phyloP scores from a whole-genome alignment of 2,797 vertebrate genomes.

The Phoxinus dragarum region DNA sequence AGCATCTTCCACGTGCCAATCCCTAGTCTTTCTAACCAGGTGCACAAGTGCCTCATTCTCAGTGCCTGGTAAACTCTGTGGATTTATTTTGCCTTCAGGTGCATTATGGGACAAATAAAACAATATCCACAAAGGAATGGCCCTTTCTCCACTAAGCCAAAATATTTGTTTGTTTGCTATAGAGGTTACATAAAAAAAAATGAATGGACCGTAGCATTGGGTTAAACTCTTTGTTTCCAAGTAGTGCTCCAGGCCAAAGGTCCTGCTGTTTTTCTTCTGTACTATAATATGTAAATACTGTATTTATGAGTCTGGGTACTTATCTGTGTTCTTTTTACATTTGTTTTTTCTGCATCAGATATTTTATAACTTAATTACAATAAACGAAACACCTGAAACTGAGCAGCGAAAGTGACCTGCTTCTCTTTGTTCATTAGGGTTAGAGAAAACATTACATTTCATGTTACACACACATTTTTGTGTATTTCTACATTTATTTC shows the following conservation, averaged over 20 bases:
- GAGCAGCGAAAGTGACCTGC: neutral
- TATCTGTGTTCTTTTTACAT: slow-evolving; percentile 71
- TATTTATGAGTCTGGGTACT: slow-evolving; percentile 66
- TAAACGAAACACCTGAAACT: slow-evolving; percentile 60
- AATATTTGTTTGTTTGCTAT: slow-evolving; percentile 60
- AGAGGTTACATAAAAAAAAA: slow-evolving; percentile 59
- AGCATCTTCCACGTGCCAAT: slow-evolving; percentile 71
- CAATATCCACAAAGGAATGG: slow-evolving; percentile 48
- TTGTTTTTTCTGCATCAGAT: slow-evolving; percentile 70
- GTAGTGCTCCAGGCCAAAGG: slow-evolving; percentile 73
- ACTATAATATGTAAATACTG: slow-evolving; percentile 72
- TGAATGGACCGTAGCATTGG: slow-evolving; percentile 58
- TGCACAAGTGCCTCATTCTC: slow-evolving; percentile 89
- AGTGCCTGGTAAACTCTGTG: slow-evolving; percentile 78
- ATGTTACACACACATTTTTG: neutral
- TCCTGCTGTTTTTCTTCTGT: slow-evolving; percentile 65
- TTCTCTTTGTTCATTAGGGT: neutral
- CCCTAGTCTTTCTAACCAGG: slow-evolving; percentile 72
- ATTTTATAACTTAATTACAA: slow-evolving; percentile 76
- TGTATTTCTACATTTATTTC: neutral
- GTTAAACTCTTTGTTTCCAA: slow-evolving; percentile 64
- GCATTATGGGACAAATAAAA: slow-evolving; percentile 72
- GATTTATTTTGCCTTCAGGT: slow-evolving; percentile 76
- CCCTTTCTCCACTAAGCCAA: slow-evolving; percentile 61
- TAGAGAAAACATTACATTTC: neutral